Conservation (phyloP, 1,140 invertebrate species). For the Drosophila lacteicornis region DNA sequence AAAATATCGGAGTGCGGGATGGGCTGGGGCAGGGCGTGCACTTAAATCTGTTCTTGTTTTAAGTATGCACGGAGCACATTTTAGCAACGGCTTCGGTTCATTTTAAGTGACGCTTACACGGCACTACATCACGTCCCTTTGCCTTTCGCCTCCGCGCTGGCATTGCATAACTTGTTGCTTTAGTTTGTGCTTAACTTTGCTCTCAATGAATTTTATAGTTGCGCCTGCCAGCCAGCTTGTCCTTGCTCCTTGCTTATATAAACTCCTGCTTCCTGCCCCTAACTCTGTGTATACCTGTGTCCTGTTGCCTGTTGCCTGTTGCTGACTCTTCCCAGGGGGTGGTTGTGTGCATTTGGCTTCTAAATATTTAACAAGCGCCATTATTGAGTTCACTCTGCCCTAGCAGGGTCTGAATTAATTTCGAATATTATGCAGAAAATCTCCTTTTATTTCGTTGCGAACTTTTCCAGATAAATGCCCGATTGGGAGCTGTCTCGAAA, state of each 20-base stretch:
- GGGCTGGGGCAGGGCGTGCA: conserved; percentile 38
- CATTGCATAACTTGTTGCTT: conserved; percentile 72
- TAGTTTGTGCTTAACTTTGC: conserved; percentile 72
- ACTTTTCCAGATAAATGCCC: conserved; percentile 24
- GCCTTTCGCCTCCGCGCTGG: background rate
- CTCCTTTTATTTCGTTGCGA: conserved; percentile 18
- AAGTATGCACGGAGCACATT: conserved; percentile 71
- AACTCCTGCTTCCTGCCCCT: conserved; percentile 31
- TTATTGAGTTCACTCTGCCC: conserved; percentile 65
- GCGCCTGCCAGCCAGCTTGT: conserved; percentile 40
- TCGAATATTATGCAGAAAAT: conserved; percentile 39
- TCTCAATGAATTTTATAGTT: conserved; percentile 84
- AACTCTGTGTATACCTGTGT: conserved; percentile 5
- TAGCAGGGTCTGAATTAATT: conserved; percentile 63
- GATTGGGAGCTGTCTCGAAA: conserved; percentile 8
- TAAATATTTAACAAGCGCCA: conserved; percentile 75
- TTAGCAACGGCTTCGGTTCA: conserved; percentile 63
- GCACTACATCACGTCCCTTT: conserved; percentile 51
- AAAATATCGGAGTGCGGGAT: conserved; percentile 59
- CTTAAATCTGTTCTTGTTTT: conserved; percentile 78
- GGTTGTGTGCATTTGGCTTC: conserved; percentile 58
- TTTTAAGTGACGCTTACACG: conserved; percentile 79
- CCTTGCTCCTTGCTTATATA: conserved; percentile 52
- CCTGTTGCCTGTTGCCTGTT: conserved; percentile 31
- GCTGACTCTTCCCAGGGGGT: conserved; percentile 9